Percentiles rank a stretch among this genome's conserved stretches.
phyloP scores from a whole-genome alignment of 2,113 vertebrate genomes.

The Nesogale talazaci region DNA sequence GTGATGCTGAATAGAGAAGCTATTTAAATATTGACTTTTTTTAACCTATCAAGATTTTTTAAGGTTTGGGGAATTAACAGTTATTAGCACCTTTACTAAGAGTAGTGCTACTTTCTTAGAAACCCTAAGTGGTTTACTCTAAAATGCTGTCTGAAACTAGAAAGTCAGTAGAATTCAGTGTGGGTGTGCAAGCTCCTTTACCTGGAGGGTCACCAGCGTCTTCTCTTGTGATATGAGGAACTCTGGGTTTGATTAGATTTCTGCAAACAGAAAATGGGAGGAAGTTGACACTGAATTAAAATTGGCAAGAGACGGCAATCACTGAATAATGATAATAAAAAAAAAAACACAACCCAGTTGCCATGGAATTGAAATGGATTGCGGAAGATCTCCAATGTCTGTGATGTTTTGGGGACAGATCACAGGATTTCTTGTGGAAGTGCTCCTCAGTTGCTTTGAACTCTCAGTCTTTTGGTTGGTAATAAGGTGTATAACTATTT shows the following conservation, averaged over 20 bases:
- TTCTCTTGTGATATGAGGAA: background rate
- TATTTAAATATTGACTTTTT: constrained; percentile 52
- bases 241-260: background rate
- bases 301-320: background rate
- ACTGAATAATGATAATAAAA: background rate
- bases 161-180: constrained; percentile 65
- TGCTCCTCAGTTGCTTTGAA: no score
- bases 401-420: no score
- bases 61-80: constrained; percentile 54
- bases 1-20: constrained; percentile 58
- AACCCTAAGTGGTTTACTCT: constrained; percentile 68
- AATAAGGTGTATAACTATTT: no score
- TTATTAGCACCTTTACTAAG: constrained; percentile 65
- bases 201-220: no score
- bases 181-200: constrained; percentile 48
- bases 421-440: no score
- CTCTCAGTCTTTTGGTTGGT: no score
- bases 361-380: no score
- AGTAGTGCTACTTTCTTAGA: constrained; percentile 53
- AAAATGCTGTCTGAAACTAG: constrained; percentile 47
- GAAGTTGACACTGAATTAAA: no score
- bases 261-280: no score
- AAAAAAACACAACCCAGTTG: no score
- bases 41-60: constrained; percentile 54
- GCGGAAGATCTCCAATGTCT: no score